Evolutionary conservation across 2,888 invertebrate genomes (phyloP).

Genomic region (Xestia c-nigrum): DNA sequence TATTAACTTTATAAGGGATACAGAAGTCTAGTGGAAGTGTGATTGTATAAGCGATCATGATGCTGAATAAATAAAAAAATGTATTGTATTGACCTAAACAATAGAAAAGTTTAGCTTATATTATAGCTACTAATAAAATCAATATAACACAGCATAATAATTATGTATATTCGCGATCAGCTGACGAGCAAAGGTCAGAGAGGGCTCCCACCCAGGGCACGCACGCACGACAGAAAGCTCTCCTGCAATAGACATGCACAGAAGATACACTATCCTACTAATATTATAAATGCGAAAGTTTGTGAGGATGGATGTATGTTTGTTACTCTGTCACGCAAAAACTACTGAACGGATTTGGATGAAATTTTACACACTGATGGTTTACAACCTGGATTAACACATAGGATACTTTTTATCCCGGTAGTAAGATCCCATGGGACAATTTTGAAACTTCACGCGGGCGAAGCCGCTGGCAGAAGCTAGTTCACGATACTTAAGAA

Average conservation of each 20-base stretch:
- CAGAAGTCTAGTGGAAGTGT: not conserved
- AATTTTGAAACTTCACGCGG: too few relatives aligned
- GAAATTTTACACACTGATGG: too few relatives aligned
- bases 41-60: not conserved
- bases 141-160: not conserved
- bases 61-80: not conserved
- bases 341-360: too few relatives aligned
- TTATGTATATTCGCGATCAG: constrained; percentile 18
- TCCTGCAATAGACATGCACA: not conserved
- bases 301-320: too few relatives aligned
- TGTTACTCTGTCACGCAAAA: too few relatives aligned
- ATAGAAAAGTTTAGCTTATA: not conserved
- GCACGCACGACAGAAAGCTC: not conserved
- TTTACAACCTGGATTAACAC: too few relatives aligned
- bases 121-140: not conserved
- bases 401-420: too few relatives aligned
- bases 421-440: too few relatives aligned
- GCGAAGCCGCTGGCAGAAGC: too few relatives aligned
- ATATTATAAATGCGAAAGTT: too few relatives aligned
- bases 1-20: not conserved
- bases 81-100: not conserved
- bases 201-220: not conserved
- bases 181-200: constrained; percentile 22
- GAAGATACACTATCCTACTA: not conserved
- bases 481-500: not conserved